A percentile compares a stretch with the other conserved stretches of the same genome.
Conservation (phyloP, 2,797 vertebrate genomes). For the Kryptopterus vitreolus region DNA sequence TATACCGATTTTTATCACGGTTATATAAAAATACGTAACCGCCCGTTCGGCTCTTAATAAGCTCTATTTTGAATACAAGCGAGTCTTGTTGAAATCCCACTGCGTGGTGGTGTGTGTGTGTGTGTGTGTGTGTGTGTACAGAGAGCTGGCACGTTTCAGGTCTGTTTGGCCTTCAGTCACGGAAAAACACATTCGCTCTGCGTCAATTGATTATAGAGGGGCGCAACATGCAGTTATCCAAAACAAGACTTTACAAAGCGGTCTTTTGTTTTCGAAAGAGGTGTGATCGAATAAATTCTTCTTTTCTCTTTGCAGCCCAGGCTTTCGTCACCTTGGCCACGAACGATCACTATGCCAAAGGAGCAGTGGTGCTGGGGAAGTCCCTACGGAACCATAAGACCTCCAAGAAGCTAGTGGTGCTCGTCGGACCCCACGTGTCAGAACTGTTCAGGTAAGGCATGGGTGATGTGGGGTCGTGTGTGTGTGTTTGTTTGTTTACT, state of each 20-base stretch:
- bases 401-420: slow-evolving; percentile 81
- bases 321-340: slow-evolving; percentile 97
- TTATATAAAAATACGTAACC: too few relatives aligned
- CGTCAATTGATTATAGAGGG: too few relatives aligned
- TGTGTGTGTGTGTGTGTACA: neutral
- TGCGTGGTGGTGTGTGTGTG: too few relatives aligned
- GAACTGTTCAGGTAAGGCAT: slow-evolving; percentile 82
- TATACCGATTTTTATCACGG: too few relatives aligned
- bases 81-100: neutral
- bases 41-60: neutral
- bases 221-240: neutral
- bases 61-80: neutral
- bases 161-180: neutral
- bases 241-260: too few relatives aligned
- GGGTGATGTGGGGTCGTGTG: too few relatives aligned
- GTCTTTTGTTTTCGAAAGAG: neutral
- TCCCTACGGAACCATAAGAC: slow-evolving; percentile 86
- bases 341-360: slow-evolving; percentile 91
- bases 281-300: neutral
- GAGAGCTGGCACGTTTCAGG: neutral
- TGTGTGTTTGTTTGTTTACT: too few relatives aligned
- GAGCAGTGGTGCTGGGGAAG: slow-evolving; percentile 90
- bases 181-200: neutral
- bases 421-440: slow-evolving; percentile 87
- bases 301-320: slow-evolving; percentile 76